Base-by-base conservation (phyloP, 2,888 invertebrate species). In the Luperina testacea region DNA sequence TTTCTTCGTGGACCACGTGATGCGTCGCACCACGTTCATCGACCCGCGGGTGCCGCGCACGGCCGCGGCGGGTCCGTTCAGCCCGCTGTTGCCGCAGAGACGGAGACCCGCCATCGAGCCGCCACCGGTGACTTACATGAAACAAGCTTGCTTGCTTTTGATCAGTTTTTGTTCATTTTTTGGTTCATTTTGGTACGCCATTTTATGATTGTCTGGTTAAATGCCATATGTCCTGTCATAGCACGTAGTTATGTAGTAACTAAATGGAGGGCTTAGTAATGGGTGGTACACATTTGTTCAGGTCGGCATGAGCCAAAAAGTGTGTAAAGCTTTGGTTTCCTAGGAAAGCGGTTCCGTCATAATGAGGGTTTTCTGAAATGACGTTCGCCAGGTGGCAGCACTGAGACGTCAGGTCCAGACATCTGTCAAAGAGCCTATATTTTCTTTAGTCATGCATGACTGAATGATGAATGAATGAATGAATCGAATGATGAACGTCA, bases 1-100 rank as follows among this genome's bases (percentile, higher is more conserved):
- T 94, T 99, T 99, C 97, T 99, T 99, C 97, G 99, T 99, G 93
- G 99, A 99, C 97, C 99, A 99, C 96, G 98, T 98, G 91, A 98
- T 98, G 95, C 98, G 99, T 87, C 98, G 98, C 87, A 99, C 99
- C 4, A 99, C 99, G 17, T 99, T 99, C 96, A 99, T 99, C 97
- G 99, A 99, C 97, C 99, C 99, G 32, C 98, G 99, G 69, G 97
- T 99, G 90, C 99, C 99, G n/a, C 97, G 98, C 53, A 98, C 98
- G 92, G 97, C 98, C 75, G 97, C 98, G 69, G 95, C 95, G 88
- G 96, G 95, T 0, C 96, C 95, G 64, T 97, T 95, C 95, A 95
- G 96, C 63, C 96, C 97, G 75, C 93, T 95, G 65, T 90, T 96
- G 90, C 94, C 96, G 75, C 93, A 92, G 67, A 93, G 97, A 2